Evolutionary conservation across 1,140 invertebrate genomes (phyloP), one percentile per base, ranked within the genome.

Genomic region (Bicyclus anynana): DNA sequence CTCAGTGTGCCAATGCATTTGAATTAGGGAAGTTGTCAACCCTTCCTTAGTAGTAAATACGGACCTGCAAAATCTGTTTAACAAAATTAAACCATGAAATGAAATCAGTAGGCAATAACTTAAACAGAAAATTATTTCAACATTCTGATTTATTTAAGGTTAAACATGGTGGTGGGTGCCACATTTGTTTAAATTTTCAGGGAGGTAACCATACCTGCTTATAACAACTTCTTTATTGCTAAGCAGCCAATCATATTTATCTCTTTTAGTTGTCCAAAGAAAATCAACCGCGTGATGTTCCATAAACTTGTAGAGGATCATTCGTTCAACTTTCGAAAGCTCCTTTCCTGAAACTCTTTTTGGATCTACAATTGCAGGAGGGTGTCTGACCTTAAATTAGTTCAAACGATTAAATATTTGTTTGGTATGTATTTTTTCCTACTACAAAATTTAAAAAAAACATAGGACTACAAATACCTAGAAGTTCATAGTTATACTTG

Each of bases 31-130:
- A 5, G 93, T 90, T 64, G 95, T 95, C 18, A 98, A 85, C 23
- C 97, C 95, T 89, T 97, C 95, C 91, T 98, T 98, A 0, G 96
- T 97, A 1, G 96, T 97, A 76, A 97, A 98, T 47, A 93, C 91
- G 0, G 95, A 95, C 63, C 94, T 92, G 56, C 92, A 93, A 80
- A 95, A 97, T 71, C 95, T 90, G 50, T 38, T 7, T 26, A 49
- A 60, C 53, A 62, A 21, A 21, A 52, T 48, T 9, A 61, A 5
- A 40, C 18, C 2, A n/a, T n/a, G n/a, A n/a, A n/a, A n/a, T n/a
- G n/a, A n/a, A n/a, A n/a, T n/a, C n/a, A n/a, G n/a, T n/a, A n/a
- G n/a, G n/a, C n/a, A n/a, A n/a, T n/a, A n/a, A n/a, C n/a, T n/a
- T n/a, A n/a, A n/a, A n/a, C n/a, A n/a, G n/a, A n/a, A n/a, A n/a